These are phyloP conservation scores for Coregonus suidteri DNA, from an alignment of 2,797 vertebrate genomes.

Conservation along the genomic window DNA sequence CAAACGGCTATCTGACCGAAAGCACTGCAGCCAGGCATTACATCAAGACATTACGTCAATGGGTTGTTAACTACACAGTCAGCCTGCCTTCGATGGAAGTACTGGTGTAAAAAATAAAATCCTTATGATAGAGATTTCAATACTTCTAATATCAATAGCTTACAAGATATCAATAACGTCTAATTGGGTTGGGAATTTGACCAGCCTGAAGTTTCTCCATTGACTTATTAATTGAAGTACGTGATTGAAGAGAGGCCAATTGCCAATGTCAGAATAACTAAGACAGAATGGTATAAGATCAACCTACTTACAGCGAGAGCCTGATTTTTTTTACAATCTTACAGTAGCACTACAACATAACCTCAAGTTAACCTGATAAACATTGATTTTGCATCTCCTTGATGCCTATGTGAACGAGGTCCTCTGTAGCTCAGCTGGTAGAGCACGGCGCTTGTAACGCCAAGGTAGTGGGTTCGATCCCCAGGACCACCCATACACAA, in stretches of 20 bases:
- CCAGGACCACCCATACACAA: too few relatives aligned
- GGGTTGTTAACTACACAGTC: slow-evolving; percentile 10
- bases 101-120: not conserved
- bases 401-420: slow-evolving; percentile 54
- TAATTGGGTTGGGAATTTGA: slow-evolving; percentile 5
- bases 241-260: slow-evolving; percentile 31
- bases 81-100: too few relatives aligned
- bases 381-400: slow-evolving; percentile 70
- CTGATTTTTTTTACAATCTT: slow-evolving; percentile 48
- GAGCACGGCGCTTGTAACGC: too few relatives aligned
- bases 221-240: slow-evolving; percentile 60
- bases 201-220: slow-evolving; percentile 26
- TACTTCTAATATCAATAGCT: not conserved
- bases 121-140: not conserved
- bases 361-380: slow-evolving; percentile 61
- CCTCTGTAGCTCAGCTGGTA: too few relatives aligned
- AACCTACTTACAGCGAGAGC: slow-evolving; percentile 27
- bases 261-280: slow-evolving; percentile 40
- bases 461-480: too few relatives aligned
- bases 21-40: slow-evolving; percentile 10
- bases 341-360: slow-evolving; percentile 52
- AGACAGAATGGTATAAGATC: slow-evolving; percentile 18
- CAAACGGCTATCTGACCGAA: slow-evolving; percentile 17
- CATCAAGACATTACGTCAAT: not conserved
- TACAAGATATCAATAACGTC: not conserved